These are phyloP conservation scores for Laticauda laticaudata DNA, from an alignment of 2,113 vertebrate species.

Conservation along the genomic window DNA sequence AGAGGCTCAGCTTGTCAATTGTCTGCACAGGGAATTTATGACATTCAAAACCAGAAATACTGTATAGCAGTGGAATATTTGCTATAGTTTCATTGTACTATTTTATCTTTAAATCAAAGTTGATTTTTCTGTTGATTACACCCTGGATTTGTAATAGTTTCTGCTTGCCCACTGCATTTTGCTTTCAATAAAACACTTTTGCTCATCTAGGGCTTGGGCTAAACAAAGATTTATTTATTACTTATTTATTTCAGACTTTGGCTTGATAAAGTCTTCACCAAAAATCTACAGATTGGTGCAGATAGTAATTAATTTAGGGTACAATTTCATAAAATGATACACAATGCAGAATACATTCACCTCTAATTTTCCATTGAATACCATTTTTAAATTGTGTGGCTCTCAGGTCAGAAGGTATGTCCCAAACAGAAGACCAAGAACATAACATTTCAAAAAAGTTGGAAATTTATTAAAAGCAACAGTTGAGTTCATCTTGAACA, in stretches of 20 bases:
- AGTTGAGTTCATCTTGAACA: not conserved
- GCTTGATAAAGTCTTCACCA: not conserved
- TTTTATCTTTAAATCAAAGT: not conserved
- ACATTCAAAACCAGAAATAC: not conserved
- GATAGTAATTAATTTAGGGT: not conserved
- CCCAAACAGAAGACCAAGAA: not conserved
- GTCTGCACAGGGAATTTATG: not conserved
- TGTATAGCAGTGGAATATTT: not conserved
- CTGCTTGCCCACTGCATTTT: not conserved
- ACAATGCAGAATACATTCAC: not conserved
- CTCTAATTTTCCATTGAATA: not conserved
- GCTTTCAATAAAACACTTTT: not conserved
- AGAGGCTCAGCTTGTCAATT: not conserved
- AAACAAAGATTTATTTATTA: not conserved
- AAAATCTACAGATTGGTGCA: not conserved
- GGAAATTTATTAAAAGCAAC: not conserved
- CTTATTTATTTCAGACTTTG: not conserved
- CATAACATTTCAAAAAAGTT: not conserved
- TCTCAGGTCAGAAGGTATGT: not conserved
- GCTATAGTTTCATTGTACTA: not conserved
- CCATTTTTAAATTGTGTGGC: not conserved
- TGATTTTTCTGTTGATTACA: not conserved
- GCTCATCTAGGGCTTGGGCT: not conserved
- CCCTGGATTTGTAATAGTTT: not conserved
- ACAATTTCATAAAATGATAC: not conserved